Base-by-base conservation (phyloP, 2,797 vertebrate genomes). In the Malurus leucopterus region DNA sequence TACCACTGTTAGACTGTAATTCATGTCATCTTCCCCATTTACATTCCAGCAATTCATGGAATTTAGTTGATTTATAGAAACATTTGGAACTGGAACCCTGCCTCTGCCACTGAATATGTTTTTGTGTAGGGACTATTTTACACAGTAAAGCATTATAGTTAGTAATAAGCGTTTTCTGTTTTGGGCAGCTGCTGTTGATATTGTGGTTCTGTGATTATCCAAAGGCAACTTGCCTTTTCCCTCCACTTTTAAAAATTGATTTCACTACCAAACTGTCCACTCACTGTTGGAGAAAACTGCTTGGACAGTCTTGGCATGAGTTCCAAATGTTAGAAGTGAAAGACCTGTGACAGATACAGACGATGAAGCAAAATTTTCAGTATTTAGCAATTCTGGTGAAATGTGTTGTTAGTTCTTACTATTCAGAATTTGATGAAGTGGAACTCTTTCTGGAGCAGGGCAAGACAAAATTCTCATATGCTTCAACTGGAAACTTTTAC, bases 1-100 rank as follows among this genome's bases (percentile, higher is more conserved):
- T 96, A 96, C 93, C 84, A 94, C 91, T 92, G 82, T 84, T 93
- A 84, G 72, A 88, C 65, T 88, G 75, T 88, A 95, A 95, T 85
- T 95, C 94, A 86, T 40, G 49, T 86, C 32, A 23, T 38, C 70
- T 89, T 93, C 69, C 12, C 46, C 84, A 90, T 91, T 91, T 90
- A 78, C 51, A 61, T 65, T 90, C 40, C 51, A 84, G 51, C 54
- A 85, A 50, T 92, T 92, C 54, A 14, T 65, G 73, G 81, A 67
- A 82, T 77, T 87, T 32, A 12, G 43, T 26, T 95, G 92, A 96
- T 96, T 92, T 93, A 95, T 87, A 62, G 76, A 81, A 47, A 3
- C 13, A 34, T 69, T 85, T 62, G 62, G 26, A 36, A 16, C 40
- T 57, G 54, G 50, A 89, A 68, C 16, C 34, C 40, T 62, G 72